Evolutionary conservation across 2,113 vertebrate genomes (phyloP).

Genomic region (Todiramphus saurophagus): DNA sequence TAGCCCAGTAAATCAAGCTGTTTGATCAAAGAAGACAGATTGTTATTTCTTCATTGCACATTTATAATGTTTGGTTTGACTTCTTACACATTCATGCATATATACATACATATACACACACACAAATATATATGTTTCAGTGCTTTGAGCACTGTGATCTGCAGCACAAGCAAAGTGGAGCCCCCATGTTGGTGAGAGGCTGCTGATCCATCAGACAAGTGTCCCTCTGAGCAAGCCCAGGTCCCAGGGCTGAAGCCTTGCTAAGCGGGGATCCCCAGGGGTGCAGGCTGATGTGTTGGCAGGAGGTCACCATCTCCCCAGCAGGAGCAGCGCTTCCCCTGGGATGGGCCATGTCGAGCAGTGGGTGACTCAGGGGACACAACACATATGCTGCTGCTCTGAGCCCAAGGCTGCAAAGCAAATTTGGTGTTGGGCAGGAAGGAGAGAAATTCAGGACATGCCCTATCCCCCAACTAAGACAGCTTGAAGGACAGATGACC

Average conservation of each 20-base stretch:
- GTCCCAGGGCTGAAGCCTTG: accelerated
- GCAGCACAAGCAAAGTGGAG: background rate
- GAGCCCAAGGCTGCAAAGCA: background rate
- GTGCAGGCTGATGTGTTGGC: accelerated
- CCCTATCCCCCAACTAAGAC: accelerated
- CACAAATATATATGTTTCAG: background rate
- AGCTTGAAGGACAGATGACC: background rate
- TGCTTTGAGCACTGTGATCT: background rate
- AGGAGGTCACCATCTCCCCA: accelerated
- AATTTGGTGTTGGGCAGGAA: accelerated
- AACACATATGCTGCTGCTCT: background rate
- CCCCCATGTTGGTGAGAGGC: background rate
- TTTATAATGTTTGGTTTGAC: conserved; percentile 34
- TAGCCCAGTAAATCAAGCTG: conserved; percentile 21
- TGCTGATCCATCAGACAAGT: background rate
- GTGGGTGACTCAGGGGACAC: accelerated
- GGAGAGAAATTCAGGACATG: background rate
- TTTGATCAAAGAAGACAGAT: background rate
- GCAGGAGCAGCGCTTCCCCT: background rate
- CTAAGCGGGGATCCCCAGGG: background rate
- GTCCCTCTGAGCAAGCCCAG: background rate
- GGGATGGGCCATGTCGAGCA: accelerated
- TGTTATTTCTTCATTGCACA: conserved; percentile 5
- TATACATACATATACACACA: background rate
- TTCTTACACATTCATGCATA: background rate